Conservation (phyloP, 2,113 vertebrate species). For the Poecile atricapillus region DNA sequence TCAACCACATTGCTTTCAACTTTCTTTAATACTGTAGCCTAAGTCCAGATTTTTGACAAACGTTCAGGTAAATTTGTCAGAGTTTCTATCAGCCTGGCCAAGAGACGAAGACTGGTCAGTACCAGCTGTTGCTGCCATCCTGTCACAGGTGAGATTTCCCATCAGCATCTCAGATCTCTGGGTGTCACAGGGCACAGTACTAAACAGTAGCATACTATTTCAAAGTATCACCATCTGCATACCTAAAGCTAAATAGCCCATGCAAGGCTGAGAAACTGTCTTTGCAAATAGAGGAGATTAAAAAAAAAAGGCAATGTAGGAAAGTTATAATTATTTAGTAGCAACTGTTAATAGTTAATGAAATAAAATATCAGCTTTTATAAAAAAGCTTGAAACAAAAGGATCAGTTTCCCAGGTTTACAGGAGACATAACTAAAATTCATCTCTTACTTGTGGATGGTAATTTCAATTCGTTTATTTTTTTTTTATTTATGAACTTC, state of each 20-base stretch:
- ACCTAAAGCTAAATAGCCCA: neutral
- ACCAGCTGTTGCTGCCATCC: neutral
- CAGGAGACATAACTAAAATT: constrained; percentile 35
- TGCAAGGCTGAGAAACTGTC: neutral
- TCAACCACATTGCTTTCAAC: neutral
- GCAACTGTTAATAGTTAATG: constrained; percentile 48
- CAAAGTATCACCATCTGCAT: neutral
- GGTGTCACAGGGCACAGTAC: neutral
- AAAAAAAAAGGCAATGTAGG: neutral
- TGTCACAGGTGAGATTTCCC: neutral
- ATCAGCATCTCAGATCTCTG: neutral
- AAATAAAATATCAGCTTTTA: constrained; percentile 40
- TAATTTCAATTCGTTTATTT: neutral
- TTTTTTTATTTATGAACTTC: neutral
- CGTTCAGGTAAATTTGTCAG: neutral
- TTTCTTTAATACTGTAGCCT: neutral
- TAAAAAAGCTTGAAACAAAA: constrained; percentile 58
- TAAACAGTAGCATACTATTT: neutral
- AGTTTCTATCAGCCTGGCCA: neutral
- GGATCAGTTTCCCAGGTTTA: constrained; percentile 49
- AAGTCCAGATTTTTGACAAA: neutral
- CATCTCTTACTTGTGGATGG: neutral
- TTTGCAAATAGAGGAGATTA: neutral
- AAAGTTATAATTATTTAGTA: neutral
- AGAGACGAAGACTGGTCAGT: neutral